phyloP scores from a whole-genome alignment of 2,888 invertebrate species.

The Drosophila bunnanda region DNA sequence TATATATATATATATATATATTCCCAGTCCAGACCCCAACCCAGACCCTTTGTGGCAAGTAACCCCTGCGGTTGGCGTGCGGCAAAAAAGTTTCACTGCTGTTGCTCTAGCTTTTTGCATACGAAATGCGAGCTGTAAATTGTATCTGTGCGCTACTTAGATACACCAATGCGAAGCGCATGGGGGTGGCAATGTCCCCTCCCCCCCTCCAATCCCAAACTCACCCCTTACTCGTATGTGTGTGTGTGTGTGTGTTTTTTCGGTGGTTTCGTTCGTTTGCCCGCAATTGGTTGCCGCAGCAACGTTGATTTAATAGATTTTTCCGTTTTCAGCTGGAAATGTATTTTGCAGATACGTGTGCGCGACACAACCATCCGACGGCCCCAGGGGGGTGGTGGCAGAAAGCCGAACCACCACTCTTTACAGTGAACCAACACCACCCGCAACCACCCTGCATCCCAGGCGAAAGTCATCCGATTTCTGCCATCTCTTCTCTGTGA shows the following conservation, averaged over 20 bases:
- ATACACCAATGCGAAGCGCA: constrained; percentile 70
- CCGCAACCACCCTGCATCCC: constrained; percentile 36
- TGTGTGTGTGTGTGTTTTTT: constrained; percentile 55
- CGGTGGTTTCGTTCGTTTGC: constrained; percentile 84
- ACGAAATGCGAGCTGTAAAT: constrained; percentile 82
- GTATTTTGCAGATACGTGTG: constrained; percentile 76
- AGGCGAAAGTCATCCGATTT: constrained; percentile 8
- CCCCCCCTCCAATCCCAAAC: constrained; percentile 6
- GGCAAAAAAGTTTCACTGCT: constrained; percentile 50
- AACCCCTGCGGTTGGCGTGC: constrained; percentile 71
- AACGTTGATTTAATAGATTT: constrained; percentile 85
- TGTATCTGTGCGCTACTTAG: constrained; percentile 81
- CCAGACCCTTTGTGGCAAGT: not conserved
- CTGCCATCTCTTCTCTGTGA: constrained; percentile 31
- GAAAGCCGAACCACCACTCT: constrained; percentile 18
- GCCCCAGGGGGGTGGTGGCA: constrained; percentile 2
- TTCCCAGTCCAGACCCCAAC: not conserved
- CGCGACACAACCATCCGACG: too few relatives aligned
- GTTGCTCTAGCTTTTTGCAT: constrained; percentile 70
- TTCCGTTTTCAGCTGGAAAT: constrained; percentile 80
- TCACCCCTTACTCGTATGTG: constrained; percentile 16
- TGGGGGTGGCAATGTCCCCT: constrained; percentile 61
- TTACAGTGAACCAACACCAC: constrained; percentile 9
- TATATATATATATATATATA: not conserved
- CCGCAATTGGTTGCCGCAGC: constrained; percentile 84